Evolutionary conservation across 2,888 invertebrate genomes (phyloP).

Genomic region (Drosophila tanythrix): DNA sequence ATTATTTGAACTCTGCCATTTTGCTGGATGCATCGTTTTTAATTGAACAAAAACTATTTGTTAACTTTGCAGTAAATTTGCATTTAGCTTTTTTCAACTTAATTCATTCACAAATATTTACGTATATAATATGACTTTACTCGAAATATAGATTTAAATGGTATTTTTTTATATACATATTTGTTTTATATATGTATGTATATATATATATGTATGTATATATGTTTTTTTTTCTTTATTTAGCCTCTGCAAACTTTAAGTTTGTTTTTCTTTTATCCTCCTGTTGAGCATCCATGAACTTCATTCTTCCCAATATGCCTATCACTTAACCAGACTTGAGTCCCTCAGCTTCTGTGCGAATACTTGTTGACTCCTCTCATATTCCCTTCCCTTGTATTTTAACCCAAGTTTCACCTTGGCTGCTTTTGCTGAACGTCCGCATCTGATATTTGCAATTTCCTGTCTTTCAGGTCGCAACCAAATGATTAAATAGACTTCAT

Average conservation of each 20-base stretch:
- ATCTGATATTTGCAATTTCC: constrained; percentile 56
- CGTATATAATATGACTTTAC: neutral
- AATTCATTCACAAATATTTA: neutral
- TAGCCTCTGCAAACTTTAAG: neutral
- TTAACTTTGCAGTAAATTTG: neutral
- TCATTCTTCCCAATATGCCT: constrained; percentile 20
- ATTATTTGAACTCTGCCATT: neutral
- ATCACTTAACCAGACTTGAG: constrained; percentile 3
- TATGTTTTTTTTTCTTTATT: neutral
- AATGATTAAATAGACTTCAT: constrained; percentile 24
- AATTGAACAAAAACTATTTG: constrained; percentile 10
- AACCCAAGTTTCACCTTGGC: constrained; percentile 10
- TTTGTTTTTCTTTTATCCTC: neutral
- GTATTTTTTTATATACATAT: neutral
- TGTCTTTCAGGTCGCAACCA: constrained; percentile 18
- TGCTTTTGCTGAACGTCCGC: constrained; percentile 1
- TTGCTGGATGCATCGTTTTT: constrained; percentile 10
- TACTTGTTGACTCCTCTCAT: constrained; percentile 55
- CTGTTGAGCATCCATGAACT: neutral
- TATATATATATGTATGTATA: neutral
- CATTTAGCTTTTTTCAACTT: neutral
- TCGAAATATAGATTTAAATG: neutral
- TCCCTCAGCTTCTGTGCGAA: neutral
- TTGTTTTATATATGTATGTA: neutral
- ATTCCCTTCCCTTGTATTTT: neutral